Conservation (phyloP, 2,113 vertebrate genomes). For the Scomber colias region DNA sequence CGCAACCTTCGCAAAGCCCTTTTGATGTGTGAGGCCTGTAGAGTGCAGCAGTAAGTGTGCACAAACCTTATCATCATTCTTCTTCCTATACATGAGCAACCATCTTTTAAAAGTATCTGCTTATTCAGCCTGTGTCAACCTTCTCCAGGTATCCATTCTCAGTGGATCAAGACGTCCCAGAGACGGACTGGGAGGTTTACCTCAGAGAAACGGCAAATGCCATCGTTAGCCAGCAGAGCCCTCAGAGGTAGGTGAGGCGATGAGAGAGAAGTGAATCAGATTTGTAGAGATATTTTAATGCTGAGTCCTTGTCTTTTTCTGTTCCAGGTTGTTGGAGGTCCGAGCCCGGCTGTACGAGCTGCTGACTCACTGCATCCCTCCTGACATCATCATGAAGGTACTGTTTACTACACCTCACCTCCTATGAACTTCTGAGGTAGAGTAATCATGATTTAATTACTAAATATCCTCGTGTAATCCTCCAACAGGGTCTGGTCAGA, state of each 20-base stretch:
- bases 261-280: not conserved
- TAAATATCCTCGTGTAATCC: not conserved
- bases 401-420: not conserved
- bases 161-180: slow-evolving; percentile 93
- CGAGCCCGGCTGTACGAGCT: slow-evolving; percentile 95
- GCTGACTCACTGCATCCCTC: slow-evolving; percentile 96
- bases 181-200: slow-evolving; percentile 98
- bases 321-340: slow-evolving; percentile 92
- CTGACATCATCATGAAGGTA: slow-evolving; percentile 98
- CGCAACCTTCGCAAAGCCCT: slow-evolving; percentile 96
- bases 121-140: not conserved
- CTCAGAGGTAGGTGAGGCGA: slow-evolving; percentile 87
- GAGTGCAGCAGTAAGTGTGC: slow-evolving; percentile 95
- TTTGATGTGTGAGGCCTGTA: slow-evolving; percentile 97
- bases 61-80: not conserved
- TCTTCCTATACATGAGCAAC: not conserved
- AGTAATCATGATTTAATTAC: not conserved
- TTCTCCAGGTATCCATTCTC: slow-evolving; percentile 92
- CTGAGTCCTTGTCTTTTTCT: not conserved
- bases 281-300: not conserved
- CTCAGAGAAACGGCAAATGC: slow-evolving; percentile 95
- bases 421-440: not conserved
- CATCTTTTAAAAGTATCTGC: not conserved
- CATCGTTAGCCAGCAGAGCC: slow-evolving; percentile 94
- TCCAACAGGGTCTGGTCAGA: slow-evolving; percentile 89